Conservation (phyloP, 2,797 vertebrate genomes). For the Melanotaenia pygmaea region DNA sequence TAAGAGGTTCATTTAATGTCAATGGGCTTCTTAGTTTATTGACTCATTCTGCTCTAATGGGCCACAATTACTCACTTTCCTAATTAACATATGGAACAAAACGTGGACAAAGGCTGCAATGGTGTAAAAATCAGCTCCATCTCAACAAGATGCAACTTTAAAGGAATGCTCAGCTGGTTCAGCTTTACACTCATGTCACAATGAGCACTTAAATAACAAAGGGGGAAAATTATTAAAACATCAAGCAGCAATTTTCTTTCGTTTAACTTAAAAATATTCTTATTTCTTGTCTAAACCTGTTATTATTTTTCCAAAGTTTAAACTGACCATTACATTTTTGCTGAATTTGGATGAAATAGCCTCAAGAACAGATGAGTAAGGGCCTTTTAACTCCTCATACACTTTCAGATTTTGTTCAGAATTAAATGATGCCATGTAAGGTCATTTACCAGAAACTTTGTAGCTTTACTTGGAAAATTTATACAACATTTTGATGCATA, state of each 20-base stretch:
- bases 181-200: neutral
- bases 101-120: neutral
- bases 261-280: neutral
- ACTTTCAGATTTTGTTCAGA: neutral
- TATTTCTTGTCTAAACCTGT: neutral
- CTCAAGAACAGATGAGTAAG: neutral
- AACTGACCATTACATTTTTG: neutral
- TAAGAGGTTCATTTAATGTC: too few species aligned
- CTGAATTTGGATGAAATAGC: neutral
- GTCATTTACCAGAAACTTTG: neutral
- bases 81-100: neutral
- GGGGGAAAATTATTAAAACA: neutral
- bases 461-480: neutral
- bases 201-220: neutral
- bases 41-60: neutral
- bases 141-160: neutral
- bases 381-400: neutral
- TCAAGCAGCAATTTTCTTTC: neutral
- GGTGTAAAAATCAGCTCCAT: neutral
- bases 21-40: neutral
- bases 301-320: neutral
- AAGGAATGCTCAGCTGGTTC: too few species aligned
- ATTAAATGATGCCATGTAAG: constrained; percentile 12
- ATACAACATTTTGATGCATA: neutral
- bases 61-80: neutral